A percentile compares a stretch with the other conserved stretches of the same genome.
Evolutionary conservation across 2,113 vertebrate genomes (phyloP).

Genomic region (Caloenas nicobarica): DNA sequence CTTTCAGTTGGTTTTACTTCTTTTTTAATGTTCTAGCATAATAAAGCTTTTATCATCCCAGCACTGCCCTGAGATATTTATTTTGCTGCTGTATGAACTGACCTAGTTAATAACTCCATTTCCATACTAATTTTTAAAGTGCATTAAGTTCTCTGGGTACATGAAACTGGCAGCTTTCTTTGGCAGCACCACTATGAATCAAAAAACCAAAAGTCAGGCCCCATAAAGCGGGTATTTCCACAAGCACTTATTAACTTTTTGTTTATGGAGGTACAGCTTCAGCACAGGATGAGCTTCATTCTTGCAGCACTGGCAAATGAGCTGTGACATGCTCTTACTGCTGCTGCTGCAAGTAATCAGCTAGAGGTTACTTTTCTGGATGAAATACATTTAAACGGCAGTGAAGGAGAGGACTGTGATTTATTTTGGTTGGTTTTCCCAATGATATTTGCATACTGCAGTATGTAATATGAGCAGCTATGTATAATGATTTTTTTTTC

Average conservation of each 20-base stretch:
- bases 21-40: neutral
- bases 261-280: neutral
- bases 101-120: neutral
- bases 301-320: constrained; percentile 24
- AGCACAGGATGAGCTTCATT: neutral
- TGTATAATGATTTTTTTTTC: neutral
- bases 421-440: neutral
- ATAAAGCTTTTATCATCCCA: neutral
- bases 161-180: neutral
- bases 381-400: neutral
- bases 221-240: neutral
- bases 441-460: neutral
- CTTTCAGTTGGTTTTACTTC: neutral
- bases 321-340: neutral
- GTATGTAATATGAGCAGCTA: neutral
- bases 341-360: neutral
- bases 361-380: neutral
- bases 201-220: neutral
- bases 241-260: neutral
- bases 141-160: neutral
- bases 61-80: neutral
- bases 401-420: neutral
- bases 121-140: neutral
- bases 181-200: neutral
- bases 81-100: neutral